These are phyloP conservation scores for Latrodectus elegans DNA, from an alignment of 2,888 invertebrate genomes.

Conservation along the genomic window DNA sequence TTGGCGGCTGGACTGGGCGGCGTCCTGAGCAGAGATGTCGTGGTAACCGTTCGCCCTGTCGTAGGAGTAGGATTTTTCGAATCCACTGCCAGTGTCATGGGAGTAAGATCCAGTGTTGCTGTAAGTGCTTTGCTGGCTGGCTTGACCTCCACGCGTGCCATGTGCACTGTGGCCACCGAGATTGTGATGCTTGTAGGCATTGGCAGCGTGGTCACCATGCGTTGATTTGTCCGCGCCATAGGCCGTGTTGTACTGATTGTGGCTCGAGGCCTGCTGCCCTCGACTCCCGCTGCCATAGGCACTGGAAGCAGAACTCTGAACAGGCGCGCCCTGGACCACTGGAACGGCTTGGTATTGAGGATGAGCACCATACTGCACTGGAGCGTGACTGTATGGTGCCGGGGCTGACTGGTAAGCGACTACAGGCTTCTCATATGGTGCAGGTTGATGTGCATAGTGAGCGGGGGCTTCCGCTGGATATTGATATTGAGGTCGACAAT, in stretches of 20 bases:
- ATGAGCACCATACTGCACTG: slow-evolving; percentile 6
- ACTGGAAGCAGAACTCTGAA: not conserved
- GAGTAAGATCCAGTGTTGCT: slow-evolving; percentile 55
- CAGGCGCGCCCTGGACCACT: slow-evolving; percentile 9
- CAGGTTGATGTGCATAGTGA: slow-evolving; percentile 7
- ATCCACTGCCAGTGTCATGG: slow-evolving; percentile 60
- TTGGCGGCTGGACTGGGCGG: slow-evolving; percentile 9
- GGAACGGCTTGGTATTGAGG: slow-evolving; percentile 38
- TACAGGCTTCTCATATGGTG: not conserved
- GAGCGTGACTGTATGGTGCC: slow-evolving; percentile 10
- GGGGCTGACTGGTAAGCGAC: slow-evolving; percentile 10
- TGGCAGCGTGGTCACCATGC: not conserved
- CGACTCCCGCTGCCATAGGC: slow-evolving; percentile 19
- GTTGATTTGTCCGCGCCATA: slow-evolving; percentile 19
- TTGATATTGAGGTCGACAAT: too few species aligned
- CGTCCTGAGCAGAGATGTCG: slow-evolving; percentile 36
- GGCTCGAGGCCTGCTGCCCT: slow-evolving; percentile 34
- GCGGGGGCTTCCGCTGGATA: not conserved
- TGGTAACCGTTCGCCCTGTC: slow-evolving; percentile 50
- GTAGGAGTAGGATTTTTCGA: slow-evolving; percentile 59
- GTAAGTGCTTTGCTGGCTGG: slow-evolving; percentile 27
- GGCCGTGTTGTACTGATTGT: not conserved
- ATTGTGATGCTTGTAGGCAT: slow-evolving; percentile 26
- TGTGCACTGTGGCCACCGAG: slow-evolving; percentile 23
- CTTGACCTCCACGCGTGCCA: slow-evolving; percentile 13